phyloP scores from a whole-genome alignment of 2,113 vertebrate species.

The Semnornis frantzii region DNA sequence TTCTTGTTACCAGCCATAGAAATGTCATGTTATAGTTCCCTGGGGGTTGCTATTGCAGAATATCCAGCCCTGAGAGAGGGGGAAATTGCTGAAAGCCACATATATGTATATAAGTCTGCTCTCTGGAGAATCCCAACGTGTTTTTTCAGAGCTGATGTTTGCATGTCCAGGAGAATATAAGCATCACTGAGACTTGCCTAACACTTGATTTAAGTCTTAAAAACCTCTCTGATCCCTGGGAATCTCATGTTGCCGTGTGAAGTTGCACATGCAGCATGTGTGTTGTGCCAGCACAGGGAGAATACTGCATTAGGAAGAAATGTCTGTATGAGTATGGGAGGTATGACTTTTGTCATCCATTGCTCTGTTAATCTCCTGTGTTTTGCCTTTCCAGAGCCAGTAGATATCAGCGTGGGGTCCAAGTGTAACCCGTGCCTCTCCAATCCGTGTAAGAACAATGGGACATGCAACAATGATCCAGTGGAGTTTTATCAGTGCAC shows the following conservation, averaged over 20 bases:
- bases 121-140: slow-evolving; percentile 10
- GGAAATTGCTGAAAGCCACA: slow-evolving; percentile 35
- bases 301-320: neutral
- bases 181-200: neutral
- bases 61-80: slow-evolving; percentile 35
- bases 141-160: slow-evolving; percentile 43
- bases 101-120: neutral
- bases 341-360: neutral
- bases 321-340: neutral
- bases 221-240: slow-evolving; percentile 15
- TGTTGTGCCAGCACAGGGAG: neutral
- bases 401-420: slow-evolving; percentile 85
- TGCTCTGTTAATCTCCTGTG: neutral
- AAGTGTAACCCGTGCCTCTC: slow-evolving; percentile 95
- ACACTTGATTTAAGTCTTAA: slow-evolving; percentile 38
- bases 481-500: slow-evolving; percentile 88
- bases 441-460: slow-evolving; percentile 90
- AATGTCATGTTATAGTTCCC: slow-evolving; percentile 25
- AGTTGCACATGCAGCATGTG: neutral
- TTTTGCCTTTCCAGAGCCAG: slow-evolving; percentile 78
- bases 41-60: slow-evolving; percentile 19
- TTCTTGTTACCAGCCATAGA: slow-evolving; percentile 42
- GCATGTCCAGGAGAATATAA: slow-evolving; percentile 12
- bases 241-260: neutral
- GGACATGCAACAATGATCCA: slow-evolving; percentile 85